Conservation (phyloP, 2,113 vertebrate genomes). For the Caloenas nicobarica region DNA sequence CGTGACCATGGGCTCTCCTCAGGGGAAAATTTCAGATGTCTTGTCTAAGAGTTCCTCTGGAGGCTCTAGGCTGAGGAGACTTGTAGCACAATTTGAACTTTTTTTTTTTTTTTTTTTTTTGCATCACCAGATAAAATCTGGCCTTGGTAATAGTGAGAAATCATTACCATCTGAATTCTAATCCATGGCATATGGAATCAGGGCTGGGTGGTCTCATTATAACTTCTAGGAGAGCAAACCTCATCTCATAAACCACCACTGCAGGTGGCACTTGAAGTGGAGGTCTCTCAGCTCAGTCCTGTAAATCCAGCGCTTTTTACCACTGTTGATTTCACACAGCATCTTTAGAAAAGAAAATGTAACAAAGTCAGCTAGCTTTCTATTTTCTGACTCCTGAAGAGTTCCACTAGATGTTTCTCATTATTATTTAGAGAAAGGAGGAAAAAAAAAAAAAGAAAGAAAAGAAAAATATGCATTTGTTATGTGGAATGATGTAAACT, state of each 20-base stretch:
- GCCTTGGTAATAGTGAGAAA: constrained; percentile 46
- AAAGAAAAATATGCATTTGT: background rate
- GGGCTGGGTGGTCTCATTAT: constrained; percentile 64
- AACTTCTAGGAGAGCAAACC: constrained; percentile 38
- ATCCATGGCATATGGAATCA: constrained; percentile 33
- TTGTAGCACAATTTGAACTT: background rate
- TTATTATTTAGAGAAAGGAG: background rate
- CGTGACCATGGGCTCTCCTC: background rate
- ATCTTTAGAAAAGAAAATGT: background rate
- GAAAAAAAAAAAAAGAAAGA: background rate
- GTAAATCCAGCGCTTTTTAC: background rate
- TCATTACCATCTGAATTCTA: constrained; percentile 65
- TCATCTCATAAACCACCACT: constrained; percentile 58
- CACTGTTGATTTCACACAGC: background rate
- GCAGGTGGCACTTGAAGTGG: constrained; percentile 55
- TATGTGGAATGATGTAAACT: background rate
- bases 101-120: background rate
- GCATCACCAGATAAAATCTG: constrained; percentile 42
- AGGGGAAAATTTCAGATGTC: background rate
- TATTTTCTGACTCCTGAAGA: background rate
- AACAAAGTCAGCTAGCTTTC: background rate
- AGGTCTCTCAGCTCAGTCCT: background rate
- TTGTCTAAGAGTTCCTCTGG: background rate
- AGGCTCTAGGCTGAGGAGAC: background rate
- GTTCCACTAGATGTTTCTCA: background rate